Evolutionary conservation across 1,140 invertebrate species (phyloP), one percentile per base, ranked within the genome.

Genomic region (Magallana gigas): DNA sequence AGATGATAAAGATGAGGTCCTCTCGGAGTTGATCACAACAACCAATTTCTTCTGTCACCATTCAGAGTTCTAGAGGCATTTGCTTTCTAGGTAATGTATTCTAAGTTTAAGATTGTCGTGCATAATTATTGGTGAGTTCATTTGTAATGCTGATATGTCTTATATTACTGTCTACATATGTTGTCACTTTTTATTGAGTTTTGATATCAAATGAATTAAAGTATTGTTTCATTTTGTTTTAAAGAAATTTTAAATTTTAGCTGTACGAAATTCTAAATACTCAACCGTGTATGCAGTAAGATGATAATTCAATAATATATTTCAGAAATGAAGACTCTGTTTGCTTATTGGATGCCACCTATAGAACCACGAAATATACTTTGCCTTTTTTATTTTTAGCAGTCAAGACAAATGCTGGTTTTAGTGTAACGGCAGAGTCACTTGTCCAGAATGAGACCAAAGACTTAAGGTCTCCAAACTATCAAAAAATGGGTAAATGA

Each of bases 351-450:
- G 89, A 90, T 88, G 85, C 89, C 29, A 88, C 89, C 12, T 90
- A 90, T 83, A 60, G 84, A n/a, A 87, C 83, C 56, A 88, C 85
- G 9, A 90, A 87, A 18, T 90, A 90, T 87, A 62, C 87, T 23
- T 83, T 90, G 58, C 89, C 89, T 71, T 57, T 90, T 16, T 88
- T 90, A 23, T 90, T 90, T 80, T 36, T 88, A 23, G 87, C 62
- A 2, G 87, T 90, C 16, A 82, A 87, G 29, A 90, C 89, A 6
- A 88, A 88, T 86, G 62, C 83, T 62, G 87, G 81, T 18, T 90
- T 81, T 80, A 58, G 56, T 59, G 84, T 90, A 8, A 87, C 88
- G 16, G 89, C 76, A 8, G 60, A 85, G 60, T 90, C 88, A 81
- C 81, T 90, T 56, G 68, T 88, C 8, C 82, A 90, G 59, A 56